A percentile compares a stretch with the other conserved stretches of the same genome.
Conservation (phyloP, 2,888 invertebrate species). For the Heliconius aoede region DNA sequence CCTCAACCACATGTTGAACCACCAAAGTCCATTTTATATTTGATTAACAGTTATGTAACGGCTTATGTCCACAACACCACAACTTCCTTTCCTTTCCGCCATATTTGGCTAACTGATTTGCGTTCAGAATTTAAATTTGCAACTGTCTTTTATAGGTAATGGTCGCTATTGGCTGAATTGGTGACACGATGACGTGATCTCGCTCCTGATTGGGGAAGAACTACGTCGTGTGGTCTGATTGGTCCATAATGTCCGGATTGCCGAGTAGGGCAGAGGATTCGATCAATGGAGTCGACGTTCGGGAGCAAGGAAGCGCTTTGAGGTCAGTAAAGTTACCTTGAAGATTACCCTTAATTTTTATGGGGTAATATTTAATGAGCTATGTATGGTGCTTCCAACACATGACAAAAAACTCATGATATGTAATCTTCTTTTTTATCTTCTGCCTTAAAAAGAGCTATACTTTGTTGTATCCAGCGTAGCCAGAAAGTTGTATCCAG, state of each 20-base stretch:
- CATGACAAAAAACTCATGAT: too few relatives aligned
- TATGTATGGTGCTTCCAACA: too few relatives aligned
- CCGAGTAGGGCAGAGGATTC: slow-evolving; percentile 72
- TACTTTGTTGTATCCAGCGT: too few relatives aligned
- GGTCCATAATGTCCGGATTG: slow-evolving; percentile 78
- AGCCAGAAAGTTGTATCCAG: too few relatives aligned
- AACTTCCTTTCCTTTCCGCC: slow-evolving; percentile 56
- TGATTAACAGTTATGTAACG: slow-evolving; percentile 59
- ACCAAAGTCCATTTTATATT: slow-evolving; percentile 44
- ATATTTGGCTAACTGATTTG: slow-evolving; percentile 54
- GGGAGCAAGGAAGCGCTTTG: slow-evolving; percentile 79
- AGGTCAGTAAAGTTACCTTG: slow-evolving; percentile 61
- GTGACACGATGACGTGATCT: slow-evolving; percentile 59
- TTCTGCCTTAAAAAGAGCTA: too few relatives aligned
- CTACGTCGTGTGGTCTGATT: slow-evolving; percentile 57
- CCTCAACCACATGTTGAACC: slow-evolving; percentile 37
- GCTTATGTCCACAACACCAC: slow-evolving; percentile 47
- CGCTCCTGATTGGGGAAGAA: slow-evolving; percentile 62
- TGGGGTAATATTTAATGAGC: not conserved
- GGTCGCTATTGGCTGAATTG: slow-evolving; percentile 51
- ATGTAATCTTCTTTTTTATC: too few relatives aligned
- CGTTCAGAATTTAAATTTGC: slow-evolving; percentile 57
- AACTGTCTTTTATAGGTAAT: slow-evolving; percentile 50
- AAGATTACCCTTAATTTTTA: slow-evolving; percentile 22
- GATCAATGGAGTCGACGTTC: slow-evolving; percentile 78